These are phyloP conservation scores for Mandrillus leucophaeus DNA, from an alignment of 2,113 vertebrate genomes.

Conservation along the genomic window DNA sequence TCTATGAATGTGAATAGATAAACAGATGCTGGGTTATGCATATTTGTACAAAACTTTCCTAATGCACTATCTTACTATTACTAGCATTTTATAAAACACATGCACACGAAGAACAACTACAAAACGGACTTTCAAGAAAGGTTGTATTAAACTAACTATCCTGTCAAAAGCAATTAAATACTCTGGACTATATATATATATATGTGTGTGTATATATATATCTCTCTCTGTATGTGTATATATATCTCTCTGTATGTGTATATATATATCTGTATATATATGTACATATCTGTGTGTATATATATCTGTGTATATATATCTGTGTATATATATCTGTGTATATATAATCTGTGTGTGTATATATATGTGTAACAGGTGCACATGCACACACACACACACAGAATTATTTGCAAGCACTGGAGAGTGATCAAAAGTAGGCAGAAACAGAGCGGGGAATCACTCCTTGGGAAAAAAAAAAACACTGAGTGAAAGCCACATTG, in stretches of 20 bases:
- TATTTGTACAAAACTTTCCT: neutral
- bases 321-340: too few relatives aligned
- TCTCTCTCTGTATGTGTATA: too few relatives aligned
- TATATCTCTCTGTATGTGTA: too few relatives aligned
- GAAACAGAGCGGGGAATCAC: neutral
- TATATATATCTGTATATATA: too few relatives aligned
- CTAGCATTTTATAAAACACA: neutral
- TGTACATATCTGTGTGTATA: neutral
- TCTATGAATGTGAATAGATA: constrained; percentile 8
- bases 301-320: neutral
- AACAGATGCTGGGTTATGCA: neutral
- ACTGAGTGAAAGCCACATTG: neutral
- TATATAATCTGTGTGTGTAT: too few relatives aligned
- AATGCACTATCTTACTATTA: neutral
- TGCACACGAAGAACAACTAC: neutral
- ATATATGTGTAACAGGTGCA: too few relatives aligned
- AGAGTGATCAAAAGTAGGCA: neutral
- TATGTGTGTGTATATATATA: too few relatives aligned
- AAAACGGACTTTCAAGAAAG: neutral
- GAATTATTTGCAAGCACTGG: neutral
- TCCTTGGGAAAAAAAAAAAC: neutral
- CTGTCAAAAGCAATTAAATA: neutral
- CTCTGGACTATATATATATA: neutral
- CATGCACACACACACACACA: neutral
- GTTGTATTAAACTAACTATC: neutral